These are phyloP conservation scores for Macrosteles quadrilineatus DNA, from an alignment of 1,140 invertebrate species.

Conservation along the genomic window DNA sequence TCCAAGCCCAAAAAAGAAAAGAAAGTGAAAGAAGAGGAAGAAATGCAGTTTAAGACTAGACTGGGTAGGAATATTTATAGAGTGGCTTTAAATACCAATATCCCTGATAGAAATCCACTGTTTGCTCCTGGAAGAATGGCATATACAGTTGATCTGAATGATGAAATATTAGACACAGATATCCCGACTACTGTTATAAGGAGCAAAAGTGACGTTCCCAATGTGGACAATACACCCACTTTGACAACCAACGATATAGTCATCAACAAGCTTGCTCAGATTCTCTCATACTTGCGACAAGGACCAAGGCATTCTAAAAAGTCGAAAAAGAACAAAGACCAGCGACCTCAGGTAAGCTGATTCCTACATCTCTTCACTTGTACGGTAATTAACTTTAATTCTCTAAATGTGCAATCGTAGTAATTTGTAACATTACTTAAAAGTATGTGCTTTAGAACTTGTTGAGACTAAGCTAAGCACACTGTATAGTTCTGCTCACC, in stretches of 20 bases:
- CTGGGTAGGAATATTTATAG: slow-evolving; percentile 76
- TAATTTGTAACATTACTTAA: too few species aligned
- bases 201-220: slow-evolving; percentile 93
- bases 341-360: slow-evolving; percentile 50
- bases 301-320: slow-evolving; percentile 77
- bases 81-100: slow-evolving; percentile 58
- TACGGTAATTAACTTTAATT: too few species aligned
- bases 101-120: slow-evolving; percentile 85
- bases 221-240: slow-evolving; percentile 72
- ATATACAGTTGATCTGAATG: slow-evolving; percentile 94
- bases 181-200: slow-evolving; percentile 95
- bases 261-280: slow-evolving; percentile 96
- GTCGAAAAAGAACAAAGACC: slow-evolving; percentile 63
- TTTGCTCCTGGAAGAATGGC: slow-evolving; percentile 97
- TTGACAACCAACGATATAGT: slow-evolving; percentile 94
- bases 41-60: slow-evolving; percentile 78
- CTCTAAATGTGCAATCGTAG: not conserved
- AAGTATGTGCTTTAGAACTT: too few species aligned
- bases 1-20: slow-evolving; percentile 58
- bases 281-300: slow-evolving; percentile 90
- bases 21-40: slow-evolving; percentile 62
- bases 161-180: slow-evolving; percentile 87
- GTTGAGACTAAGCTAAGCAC: too few species aligned
- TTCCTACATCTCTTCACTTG: not conserved
- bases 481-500: too few species aligned